These are phyloP conservation scores for Oceanodroma leucorhoa DNA, from an alignment of 2,797 vertebrate species.

Conservation along the genomic window DNA sequence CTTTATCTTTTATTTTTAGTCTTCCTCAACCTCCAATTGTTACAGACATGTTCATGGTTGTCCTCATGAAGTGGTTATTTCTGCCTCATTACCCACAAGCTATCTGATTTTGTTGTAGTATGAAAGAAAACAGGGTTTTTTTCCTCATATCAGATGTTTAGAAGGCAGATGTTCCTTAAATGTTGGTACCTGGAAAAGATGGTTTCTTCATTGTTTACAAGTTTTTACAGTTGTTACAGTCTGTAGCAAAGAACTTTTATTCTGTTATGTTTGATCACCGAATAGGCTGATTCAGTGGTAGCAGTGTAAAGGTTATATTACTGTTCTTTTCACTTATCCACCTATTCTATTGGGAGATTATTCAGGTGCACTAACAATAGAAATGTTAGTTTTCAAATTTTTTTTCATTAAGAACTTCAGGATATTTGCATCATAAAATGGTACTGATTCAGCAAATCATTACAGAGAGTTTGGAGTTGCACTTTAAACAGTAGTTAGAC, in stretches of 20 bases:
- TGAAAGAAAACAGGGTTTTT: background rate
- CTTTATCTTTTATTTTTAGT: background rate
- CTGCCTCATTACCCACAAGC: background rate
- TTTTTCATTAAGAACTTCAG: background rate
- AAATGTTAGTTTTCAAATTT: background rate
- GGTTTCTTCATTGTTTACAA: conserved; percentile 11
- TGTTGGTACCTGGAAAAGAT: conserved; percentile 7
- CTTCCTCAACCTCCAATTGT: background rate
- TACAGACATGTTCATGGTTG: background rate
- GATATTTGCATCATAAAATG: background rate
- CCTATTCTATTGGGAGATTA: background rate
- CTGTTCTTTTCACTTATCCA: background rate
- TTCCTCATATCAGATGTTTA: background rate
- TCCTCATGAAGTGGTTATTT: background rate
- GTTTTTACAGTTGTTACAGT: background rate
- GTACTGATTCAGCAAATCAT: background rate
- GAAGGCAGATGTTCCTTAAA: background rate
- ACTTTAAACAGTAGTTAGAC: background rate
- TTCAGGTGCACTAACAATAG: background rate
- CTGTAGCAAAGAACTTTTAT: background rate
- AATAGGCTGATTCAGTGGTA: background rate
- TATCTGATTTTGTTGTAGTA: background rate
- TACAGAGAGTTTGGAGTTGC: background rate
- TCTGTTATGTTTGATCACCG: background rate
- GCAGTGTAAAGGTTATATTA: background rate